Conservation (phyloP, 2,888 invertebrate genomes). For the Ptilodon capucinus region DNA sequence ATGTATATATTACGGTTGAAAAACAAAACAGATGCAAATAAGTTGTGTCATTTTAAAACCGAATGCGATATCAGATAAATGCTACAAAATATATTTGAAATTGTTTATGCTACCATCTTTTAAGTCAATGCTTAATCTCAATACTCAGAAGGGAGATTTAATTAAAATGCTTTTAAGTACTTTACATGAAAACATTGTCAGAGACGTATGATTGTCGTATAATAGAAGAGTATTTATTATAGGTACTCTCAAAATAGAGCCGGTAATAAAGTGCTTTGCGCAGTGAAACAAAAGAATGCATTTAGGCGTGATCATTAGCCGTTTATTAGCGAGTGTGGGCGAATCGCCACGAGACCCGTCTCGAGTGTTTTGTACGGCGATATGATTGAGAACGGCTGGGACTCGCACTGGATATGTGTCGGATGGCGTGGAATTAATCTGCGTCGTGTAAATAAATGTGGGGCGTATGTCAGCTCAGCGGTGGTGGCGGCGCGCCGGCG, state of each 20-base stretch:
- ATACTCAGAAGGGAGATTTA: background rate
- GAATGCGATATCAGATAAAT: too few species aligned
- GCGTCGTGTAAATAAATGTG: constrained; percentile 74
- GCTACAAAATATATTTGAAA: too few species aligned
- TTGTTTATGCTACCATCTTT: too few species aligned
- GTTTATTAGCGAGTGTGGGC: constrained; percentile 30
- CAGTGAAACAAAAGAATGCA: constrained; percentile 23
- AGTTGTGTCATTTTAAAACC: too few species aligned
- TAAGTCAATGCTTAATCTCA: too few species aligned
- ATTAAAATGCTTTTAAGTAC: background rate
- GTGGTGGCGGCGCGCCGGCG: constrained; percentile 45
- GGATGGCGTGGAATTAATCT: constrained; percentile 73
- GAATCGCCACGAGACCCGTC: constrained; percentile 25
- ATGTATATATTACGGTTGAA: too few species aligned
- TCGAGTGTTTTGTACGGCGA: constrained; percentile 43
- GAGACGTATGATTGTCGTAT: background rate
- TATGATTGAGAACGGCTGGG: constrained; percentile 55
- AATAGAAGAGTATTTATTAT: too few species aligned
- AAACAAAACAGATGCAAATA: too few species aligned
- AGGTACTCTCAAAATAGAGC: background rate
- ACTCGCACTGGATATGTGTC: constrained; percentile 58
- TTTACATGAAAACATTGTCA: background rate
- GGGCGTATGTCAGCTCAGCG: constrained; percentile 57
- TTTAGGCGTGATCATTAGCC: constrained; percentile 31
- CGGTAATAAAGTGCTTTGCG: constrained; percentile 2